Percentiles rank a stretch among this genome's conserved stretches.
Evolutionary conservation across 1,140 invertebrate species (phyloP).

Genomic region (Bombus soroeensis): DNA sequence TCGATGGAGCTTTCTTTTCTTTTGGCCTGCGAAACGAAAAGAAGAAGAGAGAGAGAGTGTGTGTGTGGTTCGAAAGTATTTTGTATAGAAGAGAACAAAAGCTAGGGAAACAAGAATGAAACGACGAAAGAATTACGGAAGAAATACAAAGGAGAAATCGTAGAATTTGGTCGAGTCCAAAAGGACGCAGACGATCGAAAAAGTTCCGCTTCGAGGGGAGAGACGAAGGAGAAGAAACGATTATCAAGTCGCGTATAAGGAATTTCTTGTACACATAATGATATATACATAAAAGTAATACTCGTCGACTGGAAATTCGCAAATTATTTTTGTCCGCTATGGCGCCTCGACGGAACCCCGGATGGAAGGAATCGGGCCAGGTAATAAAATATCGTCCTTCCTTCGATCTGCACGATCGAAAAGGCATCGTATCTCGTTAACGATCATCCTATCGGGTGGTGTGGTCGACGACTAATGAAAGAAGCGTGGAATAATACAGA

Average conservation of each 20-base stretch:
- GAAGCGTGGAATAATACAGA: conserved; percentile 54
- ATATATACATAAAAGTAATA: conserved; percentile 49
- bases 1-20: not conserved
- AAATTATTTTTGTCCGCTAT: conserved; percentile 69
- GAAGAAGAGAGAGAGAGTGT: not conserved
- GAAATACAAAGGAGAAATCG: not conserved
- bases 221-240: not conserved
- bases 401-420: not conserved
- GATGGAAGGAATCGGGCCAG: conserved; percentile 2
- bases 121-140: not conserved
- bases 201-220: conserved; percentile 6
- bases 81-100: conserved; percentile 51
- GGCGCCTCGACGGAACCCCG: conserved; percentile 49
- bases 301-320: conserved; percentile 63
- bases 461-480: conserved; percentile 50
- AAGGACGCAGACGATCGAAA: conserved; percentile 6
- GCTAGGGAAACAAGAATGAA: not conserved
- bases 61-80: conserved; percentile 53
- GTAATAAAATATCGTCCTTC: not conserved
- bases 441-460: conserved; percentile 24
- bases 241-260: conserved; percentile 43
- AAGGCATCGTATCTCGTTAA: not conserved
- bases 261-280: conserved; percentile 59
- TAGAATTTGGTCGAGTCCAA: conserved; percentile 9
- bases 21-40: not conserved